A percentile compares a stretch with the other conserved stretches of the same genome.
Evolutionary conservation across 2,113 vertebrate species (phyloP).

Genomic region (Gopherus evgoodei): DNA sequence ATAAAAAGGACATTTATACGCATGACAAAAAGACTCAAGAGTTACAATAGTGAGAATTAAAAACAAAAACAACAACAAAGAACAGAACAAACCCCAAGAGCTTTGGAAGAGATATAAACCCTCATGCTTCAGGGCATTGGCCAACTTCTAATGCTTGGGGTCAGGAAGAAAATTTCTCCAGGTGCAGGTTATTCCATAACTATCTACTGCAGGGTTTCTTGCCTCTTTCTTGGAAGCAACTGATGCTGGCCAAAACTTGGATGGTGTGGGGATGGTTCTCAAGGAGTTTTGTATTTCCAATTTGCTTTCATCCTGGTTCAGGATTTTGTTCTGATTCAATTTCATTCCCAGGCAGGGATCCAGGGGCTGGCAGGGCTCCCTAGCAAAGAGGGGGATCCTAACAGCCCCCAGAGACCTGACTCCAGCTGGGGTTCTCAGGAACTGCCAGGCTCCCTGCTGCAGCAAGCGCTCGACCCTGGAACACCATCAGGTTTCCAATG

Average conservation of each 20-base stretch:
- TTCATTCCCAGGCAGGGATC: background rate
- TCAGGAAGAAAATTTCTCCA: background rate
- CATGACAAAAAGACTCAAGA: background rate
- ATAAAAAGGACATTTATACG: background rate
- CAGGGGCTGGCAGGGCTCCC: background rate
- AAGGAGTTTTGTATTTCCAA: background rate
- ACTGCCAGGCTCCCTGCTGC: background rate
- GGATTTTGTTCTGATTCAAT: background rate
- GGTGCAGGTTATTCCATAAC: background rate
- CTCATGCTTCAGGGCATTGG: background rate
- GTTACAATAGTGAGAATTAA: background rate
- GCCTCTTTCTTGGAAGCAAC: background rate
- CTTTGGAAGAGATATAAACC: background rate
- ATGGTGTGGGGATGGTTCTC: background rate
- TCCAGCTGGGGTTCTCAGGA: background rate
- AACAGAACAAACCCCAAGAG: background rate
- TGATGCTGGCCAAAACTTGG: background rate
- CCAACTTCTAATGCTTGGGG: background rate
- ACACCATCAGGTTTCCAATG: background rate
- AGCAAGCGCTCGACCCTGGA: background rate
- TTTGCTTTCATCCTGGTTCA: background rate
- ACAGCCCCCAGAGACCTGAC: background rate
- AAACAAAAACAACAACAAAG: background rate
- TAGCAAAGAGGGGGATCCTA: background rate
- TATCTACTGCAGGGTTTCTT: background rate